A percentile compares a stretch with the other conserved stretches of the same genome.
phyloP scores from a whole-genome alignment of 35 echinoderm and acorn worm genomes.

The Strongylocentrotus purpuratus region DNA sequence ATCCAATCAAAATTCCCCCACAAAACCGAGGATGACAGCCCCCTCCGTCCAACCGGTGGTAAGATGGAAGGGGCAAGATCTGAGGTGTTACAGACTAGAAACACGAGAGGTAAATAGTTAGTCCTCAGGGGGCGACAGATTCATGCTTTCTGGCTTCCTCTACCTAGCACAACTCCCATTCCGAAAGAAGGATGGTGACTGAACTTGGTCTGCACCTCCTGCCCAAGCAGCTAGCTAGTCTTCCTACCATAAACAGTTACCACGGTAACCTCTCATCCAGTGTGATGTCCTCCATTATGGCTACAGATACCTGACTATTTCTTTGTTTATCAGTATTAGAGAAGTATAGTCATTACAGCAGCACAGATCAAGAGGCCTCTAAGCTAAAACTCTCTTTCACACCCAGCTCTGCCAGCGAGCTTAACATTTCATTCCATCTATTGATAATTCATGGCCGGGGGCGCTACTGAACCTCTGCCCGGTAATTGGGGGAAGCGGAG shows the following conservation, averaged over 20 bases:
- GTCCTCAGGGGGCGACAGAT: background rate
- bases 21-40: background rate
- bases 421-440: constrained; percentile 23
- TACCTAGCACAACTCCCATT: background rate
- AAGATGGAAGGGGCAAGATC: background rate
- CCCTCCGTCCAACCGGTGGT: background rate
- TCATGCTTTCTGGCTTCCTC: background rate
- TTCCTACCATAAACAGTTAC: background rate
- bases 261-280: background rate
- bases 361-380: background rate
- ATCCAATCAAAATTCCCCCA: background rate
- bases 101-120: background rate
- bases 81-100: background rate
- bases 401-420: background rate
- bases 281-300: background rate
- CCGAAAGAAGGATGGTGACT: background rate
- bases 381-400: background rate
- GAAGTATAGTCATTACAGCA: background rate
- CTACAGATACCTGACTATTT: background rate
- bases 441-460: constrained; percentile 42
- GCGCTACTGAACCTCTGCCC: constrained; percentile 1
- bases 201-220: background rate
- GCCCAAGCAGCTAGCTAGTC: background rate
- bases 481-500: constrained; percentile 28
- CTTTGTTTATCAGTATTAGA: background rate